These are phyloP conservation scores for Volucella zonaria DNA, from an alignment of 2,888 invertebrate genomes.

Conservation along the genomic window DNA sequence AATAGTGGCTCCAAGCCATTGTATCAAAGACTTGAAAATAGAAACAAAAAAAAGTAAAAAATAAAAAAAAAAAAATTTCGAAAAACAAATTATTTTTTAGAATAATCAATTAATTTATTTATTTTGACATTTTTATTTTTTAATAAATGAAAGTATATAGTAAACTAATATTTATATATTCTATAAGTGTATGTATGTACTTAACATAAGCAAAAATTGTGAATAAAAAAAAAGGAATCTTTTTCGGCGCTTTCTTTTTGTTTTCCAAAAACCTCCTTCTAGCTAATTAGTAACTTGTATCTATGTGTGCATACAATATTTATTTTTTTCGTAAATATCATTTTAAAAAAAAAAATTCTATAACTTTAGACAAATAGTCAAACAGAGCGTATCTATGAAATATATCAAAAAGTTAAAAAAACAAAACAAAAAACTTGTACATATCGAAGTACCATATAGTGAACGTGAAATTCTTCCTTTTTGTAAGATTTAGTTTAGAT, in stretches of 20 bases:
- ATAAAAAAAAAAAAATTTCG: conserved; percentile 29
- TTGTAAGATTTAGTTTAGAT: conserved; percentile 63
- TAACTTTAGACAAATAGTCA: conserved; percentile 41
- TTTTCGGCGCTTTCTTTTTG: conserved; percentile 51
- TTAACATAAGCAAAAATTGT: conserved; percentile 27
- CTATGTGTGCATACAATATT: conserved; percentile 53
- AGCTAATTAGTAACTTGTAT: conserved; percentile 65
- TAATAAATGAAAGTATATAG: conserved; percentile 36
- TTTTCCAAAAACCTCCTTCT: conserved; percentile 40
- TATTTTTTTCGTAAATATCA: conserved; percentile 34
- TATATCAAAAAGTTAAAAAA: conserved; percentile 46
- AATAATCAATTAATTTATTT: conserved; percentile 67
- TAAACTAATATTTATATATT: conserved; percentile 5
- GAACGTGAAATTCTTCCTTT: conserved; percentile 70
- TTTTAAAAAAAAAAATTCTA: conserved; percentile 20
- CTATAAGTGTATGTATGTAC: conserved; percentile 47
- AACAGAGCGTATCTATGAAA: conserved; percentile 29
- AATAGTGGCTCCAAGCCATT: conserved; percentile 65
- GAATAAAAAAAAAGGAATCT: conserved; percentile 55
- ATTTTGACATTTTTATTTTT: conserved; percentile 30
- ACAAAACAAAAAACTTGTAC: conserved; percentile 46
- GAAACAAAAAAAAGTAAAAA: conserved; percentile 8
- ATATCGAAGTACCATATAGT: conserved; percentile 61
- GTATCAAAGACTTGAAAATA: conserved; percentile 70
- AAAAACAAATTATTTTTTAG: conserved; percentile 58